phyloP scores from a whole-genome alignment of 2,797 vertebrate genomes.

The Anolis apletophallus region DNA sequence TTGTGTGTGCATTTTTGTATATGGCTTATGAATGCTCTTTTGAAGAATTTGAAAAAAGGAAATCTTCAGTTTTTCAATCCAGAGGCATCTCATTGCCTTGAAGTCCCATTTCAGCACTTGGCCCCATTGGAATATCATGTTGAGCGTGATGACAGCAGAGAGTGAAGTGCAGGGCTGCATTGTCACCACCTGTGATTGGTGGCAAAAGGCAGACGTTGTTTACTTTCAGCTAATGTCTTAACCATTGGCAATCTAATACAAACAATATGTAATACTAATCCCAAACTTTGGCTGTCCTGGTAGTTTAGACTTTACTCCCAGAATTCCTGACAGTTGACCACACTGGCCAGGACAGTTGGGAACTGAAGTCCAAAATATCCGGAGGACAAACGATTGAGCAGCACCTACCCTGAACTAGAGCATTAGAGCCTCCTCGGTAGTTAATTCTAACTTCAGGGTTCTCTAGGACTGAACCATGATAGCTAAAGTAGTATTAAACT shows the following conservation, averaged over 20 bases:
- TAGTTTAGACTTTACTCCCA: no score
- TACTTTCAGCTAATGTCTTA: conserved; percentile 64
- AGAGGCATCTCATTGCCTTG: conserved; percentile 65
- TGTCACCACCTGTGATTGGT: conserved; percentile 74
- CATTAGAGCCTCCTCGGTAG: no score
- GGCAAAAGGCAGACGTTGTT: conserved; percentile 69
- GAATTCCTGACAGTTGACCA: no score
- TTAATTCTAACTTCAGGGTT: no score
- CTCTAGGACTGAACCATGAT: no score
- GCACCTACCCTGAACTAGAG: no score
- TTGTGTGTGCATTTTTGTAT: conserved; percentile 60
- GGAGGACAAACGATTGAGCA: no score
- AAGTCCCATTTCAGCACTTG: conserved; percentile 76
- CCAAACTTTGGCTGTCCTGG: no score
- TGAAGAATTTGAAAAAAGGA: conserved; percentile 61
- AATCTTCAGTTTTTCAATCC: conserved; percentile 62
- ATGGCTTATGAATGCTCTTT: conserved; percentile 47
- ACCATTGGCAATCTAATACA: conserved; percentile 65
- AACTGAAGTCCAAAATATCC: no score
- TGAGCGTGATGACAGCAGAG: conserved; percentile 77
- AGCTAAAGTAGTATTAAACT: no score
- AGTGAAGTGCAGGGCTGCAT: conserved; percentile 66
- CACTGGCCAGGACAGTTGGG: no score
- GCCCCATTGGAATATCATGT: conserved; percentile 72
- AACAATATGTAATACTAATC: conserved; percentile 61